phyloP scores from a whole-genome alignment of 2,797 vertebrate genomes.

The Nyctibius grandis region DNA sequence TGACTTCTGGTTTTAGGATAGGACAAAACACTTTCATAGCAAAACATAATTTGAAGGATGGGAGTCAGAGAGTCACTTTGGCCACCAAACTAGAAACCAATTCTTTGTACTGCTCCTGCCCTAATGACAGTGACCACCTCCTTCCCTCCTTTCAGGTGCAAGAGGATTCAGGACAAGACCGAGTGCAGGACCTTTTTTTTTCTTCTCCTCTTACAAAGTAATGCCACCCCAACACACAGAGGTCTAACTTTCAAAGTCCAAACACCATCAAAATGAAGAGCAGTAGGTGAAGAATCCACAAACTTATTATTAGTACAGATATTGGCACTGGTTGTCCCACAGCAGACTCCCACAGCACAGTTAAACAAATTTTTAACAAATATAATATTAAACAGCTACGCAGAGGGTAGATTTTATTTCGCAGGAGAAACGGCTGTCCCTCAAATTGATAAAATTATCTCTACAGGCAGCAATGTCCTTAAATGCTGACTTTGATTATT shows the following conservation, averaged over 20 bases:
- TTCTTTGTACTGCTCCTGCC: not conserved
- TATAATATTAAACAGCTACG: not conserved
- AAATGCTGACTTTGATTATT: conserved; percentile 37
- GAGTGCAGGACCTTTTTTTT: not conserved
- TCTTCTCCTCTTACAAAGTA: not conserved
- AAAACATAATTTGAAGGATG: not conserved
- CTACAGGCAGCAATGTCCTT: conserved; percentile 28
- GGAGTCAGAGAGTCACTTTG: not conserved
- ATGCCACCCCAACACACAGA: not conserved
- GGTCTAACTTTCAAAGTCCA: not conserved
- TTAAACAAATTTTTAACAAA: not conserved
- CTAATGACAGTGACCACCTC: not conserved
- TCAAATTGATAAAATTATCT: conserved; percentile 35
- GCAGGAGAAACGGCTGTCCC: not conserved
- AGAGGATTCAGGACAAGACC: not conserved
- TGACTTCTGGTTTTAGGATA: not conserved
- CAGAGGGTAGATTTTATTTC: not conserved
- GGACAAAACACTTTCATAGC: not conserved
- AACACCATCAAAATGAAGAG: not conserved
- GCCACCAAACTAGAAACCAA: not conserved
- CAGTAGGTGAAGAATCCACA: not conserved
- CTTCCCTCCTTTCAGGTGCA: not conserved
- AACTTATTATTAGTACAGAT: not conserved
- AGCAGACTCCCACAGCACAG: not conserved
- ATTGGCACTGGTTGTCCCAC: not conserved